These are phyloP conservation scores for Bufotes viridis DNA, from an alignment of 2,797 vertebrate genomes.

Conservation along the genomic window DNA sequence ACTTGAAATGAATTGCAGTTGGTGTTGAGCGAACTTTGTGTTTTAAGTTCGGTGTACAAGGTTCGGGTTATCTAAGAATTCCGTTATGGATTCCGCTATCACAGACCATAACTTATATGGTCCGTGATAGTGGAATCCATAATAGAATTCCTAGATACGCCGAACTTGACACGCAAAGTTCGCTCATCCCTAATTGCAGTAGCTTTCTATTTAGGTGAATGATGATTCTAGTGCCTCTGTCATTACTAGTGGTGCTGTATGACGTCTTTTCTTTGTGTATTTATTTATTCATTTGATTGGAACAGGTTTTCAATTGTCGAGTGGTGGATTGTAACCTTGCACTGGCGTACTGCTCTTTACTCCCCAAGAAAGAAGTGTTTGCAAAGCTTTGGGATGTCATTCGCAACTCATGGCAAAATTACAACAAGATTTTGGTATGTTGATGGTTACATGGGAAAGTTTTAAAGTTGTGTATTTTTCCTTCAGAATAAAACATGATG, in stretches of 20 bases:
- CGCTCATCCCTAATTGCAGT: too few species aligned
- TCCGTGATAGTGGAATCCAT: too few species aligned
- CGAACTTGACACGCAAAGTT: too few species aligned
- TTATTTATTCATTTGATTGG: background rate
- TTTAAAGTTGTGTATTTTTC: background rate
- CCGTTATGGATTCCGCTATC: too few species aligned
- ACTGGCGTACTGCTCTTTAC: conserved; percentile 87
- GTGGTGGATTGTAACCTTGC: conserved; percentile 88
- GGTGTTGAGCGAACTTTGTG: too few species aligned
- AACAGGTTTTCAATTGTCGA: conserved; percentile 91
- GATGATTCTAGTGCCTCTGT: background rate
- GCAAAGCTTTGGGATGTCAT: conserved; percentile 91
- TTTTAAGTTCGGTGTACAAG: too few species aligned
- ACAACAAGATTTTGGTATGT: conserved; percentile 89
- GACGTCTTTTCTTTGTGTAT: too few species aligned
- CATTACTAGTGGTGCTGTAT: background rate
- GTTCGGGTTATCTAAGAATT: too few species aligned
- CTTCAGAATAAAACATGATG: background rate
- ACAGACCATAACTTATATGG: too few species aligned
- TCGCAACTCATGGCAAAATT: conserved; percentile 91
- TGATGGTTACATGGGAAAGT: background rate
- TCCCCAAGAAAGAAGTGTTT: conserved; percentile 83
- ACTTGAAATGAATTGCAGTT: too few species aligned
- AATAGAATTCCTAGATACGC: too few species aligned
- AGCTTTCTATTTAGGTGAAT: too few species aligned